These are phyloP conservation scores for Malthinus seriepunctatus DNA, from an alignment of 2,888 invertebrate genomes.

Conservation along the genomic window DNA sequence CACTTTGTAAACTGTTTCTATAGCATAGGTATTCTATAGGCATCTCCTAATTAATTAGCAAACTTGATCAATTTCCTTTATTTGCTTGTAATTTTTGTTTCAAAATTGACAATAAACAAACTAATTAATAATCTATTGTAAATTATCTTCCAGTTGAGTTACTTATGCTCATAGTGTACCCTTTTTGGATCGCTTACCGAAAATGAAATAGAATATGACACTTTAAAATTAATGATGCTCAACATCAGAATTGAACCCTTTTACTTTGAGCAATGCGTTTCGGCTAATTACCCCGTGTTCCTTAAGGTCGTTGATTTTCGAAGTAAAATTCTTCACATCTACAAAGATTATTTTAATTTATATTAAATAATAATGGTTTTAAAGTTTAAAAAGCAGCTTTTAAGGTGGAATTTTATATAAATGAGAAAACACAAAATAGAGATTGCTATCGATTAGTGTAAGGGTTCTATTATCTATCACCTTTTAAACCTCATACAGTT, in stretches of 20 bases:
- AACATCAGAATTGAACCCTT: conserved; percentile 35
- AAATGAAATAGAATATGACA: conserved; percentile 41
- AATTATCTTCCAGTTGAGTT: conserved; percentile 21
- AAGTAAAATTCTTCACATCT: no score
- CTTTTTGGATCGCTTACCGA: conserved; percentile 20
- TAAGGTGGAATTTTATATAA: not conserved
- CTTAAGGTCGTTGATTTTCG: conserved; percentile 24
- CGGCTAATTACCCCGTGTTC: conserved; percentile 42
- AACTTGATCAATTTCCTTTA: conserved; percentile 12
- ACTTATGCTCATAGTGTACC: conserved; percentile 21
- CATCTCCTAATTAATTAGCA: not conserved
- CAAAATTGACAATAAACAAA: conserved; percentile 12
- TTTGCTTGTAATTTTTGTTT: conserved; percentile 14
- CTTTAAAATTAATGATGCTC: conserved; percentile 41
- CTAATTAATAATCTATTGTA: conserved; percentile 23
- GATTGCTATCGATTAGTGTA: no score
- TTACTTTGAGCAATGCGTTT: conserved; percentile 35
- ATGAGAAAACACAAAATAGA: no score
- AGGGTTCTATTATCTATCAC: no score
- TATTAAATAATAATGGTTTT: conserved; percentile 34
- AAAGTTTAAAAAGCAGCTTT: not conserved
- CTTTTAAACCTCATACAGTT: no score
- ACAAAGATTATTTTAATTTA: conserved; percentile 36
- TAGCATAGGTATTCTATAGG: no score
- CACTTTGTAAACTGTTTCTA: no score